Evolutionary conservation across 2,888 invertebrate genomes (phyloP), one percentile per base, ranked within the genome.

Genomic region (Sphinx pinastri): DNA sequence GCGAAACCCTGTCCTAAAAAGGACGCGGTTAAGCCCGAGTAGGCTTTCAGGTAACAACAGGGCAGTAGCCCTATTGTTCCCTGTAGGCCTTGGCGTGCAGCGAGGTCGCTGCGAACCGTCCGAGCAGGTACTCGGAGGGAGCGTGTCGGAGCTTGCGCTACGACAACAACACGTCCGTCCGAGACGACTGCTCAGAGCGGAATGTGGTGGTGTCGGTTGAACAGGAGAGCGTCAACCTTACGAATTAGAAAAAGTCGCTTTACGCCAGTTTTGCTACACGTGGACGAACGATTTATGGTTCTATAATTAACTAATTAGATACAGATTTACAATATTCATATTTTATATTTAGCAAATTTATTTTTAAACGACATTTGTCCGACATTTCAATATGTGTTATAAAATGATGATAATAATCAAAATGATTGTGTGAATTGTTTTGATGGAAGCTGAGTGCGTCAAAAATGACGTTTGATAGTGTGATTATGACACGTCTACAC

Each of bases 191-290:
- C n/a, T n/a, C n/a, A n/a, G n/a, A n/a, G n/a, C n/a, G n/a, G n/a
- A n/a, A n/a, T n/a, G n/a, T n/a, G n/a, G n/a, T n/a, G n/a, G n/a
- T n/a, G n/a, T n/a, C n/a, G n/a, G n/a, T n/a, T 88, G 91, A 90
- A 90, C 90, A 86, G 78, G 90, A 87, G 93, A 92, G 88, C 93
- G 92, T 89, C 92, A 94, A 94, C 93, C 93, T 93, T 92, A 91
- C 89, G 85, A 91, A 92, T 91, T 91, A 88, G 89, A 92, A 91
- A 93, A 92, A 90, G 87, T 87, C 82, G 84, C 81, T 88, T 87
- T 88, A 87, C 87, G 82, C 84, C 79, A 82, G 80, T 81, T 83
- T 79, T 79, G 79, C 31, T 31, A 79, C 81, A 80, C 82, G 76
- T 77, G 75, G 73, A 73, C 76, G 76, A 73, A 74, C 75, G 13